phyloP scores from a whole-genome alignment of 1,140 invertebrate species.

The Eupristina koningsbergeri region DNA sequence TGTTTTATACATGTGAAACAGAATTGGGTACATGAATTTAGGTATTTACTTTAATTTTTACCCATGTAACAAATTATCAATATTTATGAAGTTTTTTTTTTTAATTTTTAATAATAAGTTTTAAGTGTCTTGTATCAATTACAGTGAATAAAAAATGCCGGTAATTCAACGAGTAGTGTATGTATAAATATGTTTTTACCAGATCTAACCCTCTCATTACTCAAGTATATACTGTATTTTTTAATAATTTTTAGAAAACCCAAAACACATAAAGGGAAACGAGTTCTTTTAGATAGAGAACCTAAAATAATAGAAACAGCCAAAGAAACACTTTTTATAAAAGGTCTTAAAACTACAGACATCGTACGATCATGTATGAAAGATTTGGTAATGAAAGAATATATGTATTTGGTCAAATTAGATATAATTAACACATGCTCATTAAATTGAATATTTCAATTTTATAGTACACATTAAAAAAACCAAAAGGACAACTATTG shows the following conservation, averaged over 20 bases:
- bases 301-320: conserved; percentile 92
- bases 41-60: too few species aligned
- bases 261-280: conserved; percentile 90
- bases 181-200: conserved; percentile 55
- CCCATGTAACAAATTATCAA: too few species aligned
- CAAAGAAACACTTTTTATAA: conserved; percentile 88
- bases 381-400: conserved; percentile 81
- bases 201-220: conserved; percentile 27
- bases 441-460: conserved; percentile 50
- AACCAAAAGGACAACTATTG: conserved; percentile 85
- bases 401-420: neutral
- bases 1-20: too few species aligned
- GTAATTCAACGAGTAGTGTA: conserved; percentile 71
- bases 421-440: neutral
- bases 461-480: conserved; percentile 85
- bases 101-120: too few species aligned
- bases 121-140: too few species aligned
- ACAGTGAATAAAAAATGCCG: conserved; percentile 60
- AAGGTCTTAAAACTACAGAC: conserved; percentile 88
- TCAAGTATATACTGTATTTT: conserved; percentile 26
- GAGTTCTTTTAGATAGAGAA: conserved; percentile 84
- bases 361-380: conserved; percentile 84
- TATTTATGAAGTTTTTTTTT: too few species aligned
- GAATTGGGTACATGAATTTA: too few species aligned
- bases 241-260: conserved; percentile 80